A percentile compares a stretch with the other conserved stretches of the same genome.
Evolutionary conservation across 1,140 invertebrate genomes (phyloP).

Genomic region (Solenopsis fugax): DNA sequence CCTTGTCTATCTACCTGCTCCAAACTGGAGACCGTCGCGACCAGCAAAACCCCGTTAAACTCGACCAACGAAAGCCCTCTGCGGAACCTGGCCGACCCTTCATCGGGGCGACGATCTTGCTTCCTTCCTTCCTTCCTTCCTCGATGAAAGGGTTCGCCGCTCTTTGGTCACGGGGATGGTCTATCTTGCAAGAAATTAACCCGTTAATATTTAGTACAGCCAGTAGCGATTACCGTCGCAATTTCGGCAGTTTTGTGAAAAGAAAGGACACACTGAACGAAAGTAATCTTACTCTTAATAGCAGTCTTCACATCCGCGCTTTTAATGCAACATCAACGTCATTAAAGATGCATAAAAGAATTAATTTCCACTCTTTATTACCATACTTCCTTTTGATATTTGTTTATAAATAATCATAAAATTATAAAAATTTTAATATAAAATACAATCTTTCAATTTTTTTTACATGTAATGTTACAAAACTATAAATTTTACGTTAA

Average conservation of each 20-base stretch:
- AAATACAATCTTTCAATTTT: conserved; percentile 1
- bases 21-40: conserved; percentile 75
- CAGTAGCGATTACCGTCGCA: conserved; percentile 46
- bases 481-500: background rate
- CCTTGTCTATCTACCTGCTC: conserved; percentile 41
- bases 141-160: conserved; percentile 45
- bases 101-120: conserved; percentile 70
- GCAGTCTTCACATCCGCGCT: background rate
- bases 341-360: background rate
- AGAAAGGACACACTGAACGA: background rate
- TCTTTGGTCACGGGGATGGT: conserved; percentile 14
- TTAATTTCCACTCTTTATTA: background rate
- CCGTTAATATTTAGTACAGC: conserved; percentile 68
- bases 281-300: background rate
- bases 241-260: conserved; percentile 8
- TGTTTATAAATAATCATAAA: background rate
- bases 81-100: conserved; percentile 77
- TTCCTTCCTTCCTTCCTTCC: conserved; percentile 70
- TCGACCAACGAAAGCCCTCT: conserved; percentile 67
- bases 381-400: background rate
- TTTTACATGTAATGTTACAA: background rate
- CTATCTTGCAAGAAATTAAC: conserved; percentile 69
- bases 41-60: conserved; percentile 80
- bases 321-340: conserved; percentile 5
- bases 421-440: background rate